Evolutionary conservation across 2,888 invertebrate genomes (phyloP).

Genomic region (Thecocarcelia acutangulata): DNA sequence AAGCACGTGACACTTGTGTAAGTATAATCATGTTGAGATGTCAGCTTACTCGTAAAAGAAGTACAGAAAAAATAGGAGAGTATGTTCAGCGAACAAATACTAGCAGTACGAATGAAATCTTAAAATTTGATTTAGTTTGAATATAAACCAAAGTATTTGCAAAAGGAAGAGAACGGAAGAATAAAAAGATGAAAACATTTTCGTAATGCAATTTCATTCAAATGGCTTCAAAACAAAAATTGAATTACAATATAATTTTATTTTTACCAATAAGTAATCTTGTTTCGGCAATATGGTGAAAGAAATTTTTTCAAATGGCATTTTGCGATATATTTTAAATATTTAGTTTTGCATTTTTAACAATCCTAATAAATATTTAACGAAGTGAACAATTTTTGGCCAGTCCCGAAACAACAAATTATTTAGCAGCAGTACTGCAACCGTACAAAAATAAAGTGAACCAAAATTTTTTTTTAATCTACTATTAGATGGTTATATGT

Average conservation of each 20-base stretch:
- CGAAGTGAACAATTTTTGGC: too few relatives aligned
- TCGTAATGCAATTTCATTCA: conserved; percentile 39
- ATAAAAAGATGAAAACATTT: conserved; percentile 12
- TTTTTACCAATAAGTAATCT: conserved; percentile 15
- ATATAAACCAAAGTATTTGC: conserved; percentile 57
- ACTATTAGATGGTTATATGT: too few relatives aligned
- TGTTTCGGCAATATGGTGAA: conserved; percentile 33
- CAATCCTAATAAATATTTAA: too few relatives aligned
- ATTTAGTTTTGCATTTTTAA: neutral
- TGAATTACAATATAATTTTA: conserved; percentile 33
- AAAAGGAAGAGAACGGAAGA: conserved; percentile 17
- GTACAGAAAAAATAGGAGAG: conserved; percentile 13
- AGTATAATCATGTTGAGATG: conserved; percentile 67
- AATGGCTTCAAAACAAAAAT: conserved; percentile 37
- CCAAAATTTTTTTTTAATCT: too few relatives aligned
- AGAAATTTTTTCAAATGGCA: conserved; percentile 28
- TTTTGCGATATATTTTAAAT: conserved; percentile 1
- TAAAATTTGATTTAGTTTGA: conserved; percentile 62
- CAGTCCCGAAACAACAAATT: too few relatives aligned
- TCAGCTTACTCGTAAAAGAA: conserved; percentile 57
- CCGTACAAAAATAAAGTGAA: too few relatives aligned
- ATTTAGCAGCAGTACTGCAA: too few relatives aligned
- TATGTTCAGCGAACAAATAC: conserved; percentile 24
- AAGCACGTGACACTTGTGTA: conserved; percentile 68
- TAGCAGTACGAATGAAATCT: conserved; percentile 48